These are phyloP conservation scores for Psephotus haematonotus DNA, from an alignment of 2,113 vertebrate species.

Conservation along the genomic window DNA sequence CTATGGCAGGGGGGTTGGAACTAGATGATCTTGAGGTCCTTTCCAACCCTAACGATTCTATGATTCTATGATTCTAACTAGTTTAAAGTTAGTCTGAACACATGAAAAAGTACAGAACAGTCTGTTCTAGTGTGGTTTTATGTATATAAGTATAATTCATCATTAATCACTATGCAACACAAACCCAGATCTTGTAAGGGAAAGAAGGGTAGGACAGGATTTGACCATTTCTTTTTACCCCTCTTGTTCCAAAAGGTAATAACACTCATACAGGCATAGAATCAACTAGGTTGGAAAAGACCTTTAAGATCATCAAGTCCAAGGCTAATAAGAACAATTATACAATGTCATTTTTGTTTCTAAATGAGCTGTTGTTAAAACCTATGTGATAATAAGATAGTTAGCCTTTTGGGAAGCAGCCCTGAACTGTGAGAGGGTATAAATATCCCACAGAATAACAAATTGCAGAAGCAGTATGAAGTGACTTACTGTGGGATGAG, in stretches of 20 bases:
- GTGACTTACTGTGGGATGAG: not conserved
- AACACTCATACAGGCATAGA: not conserved
- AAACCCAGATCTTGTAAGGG: not conserved
- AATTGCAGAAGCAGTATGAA: not conserved
- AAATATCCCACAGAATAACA: not conserved
- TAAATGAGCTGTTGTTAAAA: not conserved
- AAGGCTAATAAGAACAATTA: not conserved
- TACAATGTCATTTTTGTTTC: not conserved
- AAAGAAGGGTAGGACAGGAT: not conserved
- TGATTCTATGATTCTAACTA: too few relatives aligned
- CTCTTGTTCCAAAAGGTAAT: not conserved
- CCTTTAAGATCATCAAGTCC: not conserved
- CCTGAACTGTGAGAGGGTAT: not conserved
- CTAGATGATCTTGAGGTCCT: too few relatives aligned
- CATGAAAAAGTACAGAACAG: not conserved
- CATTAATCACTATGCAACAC: not conserved
- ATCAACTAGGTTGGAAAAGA: not conserved
- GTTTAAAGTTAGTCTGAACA: not conserved
- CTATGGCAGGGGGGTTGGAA: too few relatives aligned
- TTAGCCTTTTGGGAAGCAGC: not conserved
- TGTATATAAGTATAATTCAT: not conserved
- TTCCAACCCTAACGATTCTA: too few relatives aligned
- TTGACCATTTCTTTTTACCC: not conserved
- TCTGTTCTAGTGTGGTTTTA: not conserved
- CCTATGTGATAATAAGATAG: not conserved